Conservation (phyloP, 2,797 vertebrate species). For the Hydrophis major region DNA sequence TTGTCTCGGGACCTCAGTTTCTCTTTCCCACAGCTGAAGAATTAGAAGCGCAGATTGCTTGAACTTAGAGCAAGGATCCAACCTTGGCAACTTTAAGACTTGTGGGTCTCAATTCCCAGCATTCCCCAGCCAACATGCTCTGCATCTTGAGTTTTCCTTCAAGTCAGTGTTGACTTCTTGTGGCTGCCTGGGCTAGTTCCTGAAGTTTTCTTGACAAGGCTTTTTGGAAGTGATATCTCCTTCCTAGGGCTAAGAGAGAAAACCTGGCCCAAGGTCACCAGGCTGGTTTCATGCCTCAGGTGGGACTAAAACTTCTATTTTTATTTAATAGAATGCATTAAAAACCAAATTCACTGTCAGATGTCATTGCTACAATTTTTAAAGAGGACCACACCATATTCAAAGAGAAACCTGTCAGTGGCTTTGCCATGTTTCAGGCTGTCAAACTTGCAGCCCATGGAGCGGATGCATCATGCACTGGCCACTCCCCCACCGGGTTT, state of each 20-base stretch:
- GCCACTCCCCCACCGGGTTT: no score
- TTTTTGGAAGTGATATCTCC: background rate
- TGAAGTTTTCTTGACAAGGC: background rate
- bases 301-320: background rate
- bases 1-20: background rate
- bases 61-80: background rate
- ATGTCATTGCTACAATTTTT: background rate
- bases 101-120: no score
- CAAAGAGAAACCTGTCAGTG: background rate
- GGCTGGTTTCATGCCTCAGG: background rate
- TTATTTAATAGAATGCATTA: background rate
- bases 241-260: background rate
- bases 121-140: no score
- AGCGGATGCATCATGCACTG: no score
- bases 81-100: background rate
- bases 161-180: background rate
- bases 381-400: background rate
- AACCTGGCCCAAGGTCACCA: background rate
- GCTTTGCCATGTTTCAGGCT: no score
- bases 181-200: background rate
- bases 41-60: background rate
- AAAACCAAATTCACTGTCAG: background rate
- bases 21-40: background rate
- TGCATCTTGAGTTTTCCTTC: background rate
- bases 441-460: no score